Base-by-base conservation (phyloP, 2,888 invertebrate species). In the Ophion obscuratus region DNA sequence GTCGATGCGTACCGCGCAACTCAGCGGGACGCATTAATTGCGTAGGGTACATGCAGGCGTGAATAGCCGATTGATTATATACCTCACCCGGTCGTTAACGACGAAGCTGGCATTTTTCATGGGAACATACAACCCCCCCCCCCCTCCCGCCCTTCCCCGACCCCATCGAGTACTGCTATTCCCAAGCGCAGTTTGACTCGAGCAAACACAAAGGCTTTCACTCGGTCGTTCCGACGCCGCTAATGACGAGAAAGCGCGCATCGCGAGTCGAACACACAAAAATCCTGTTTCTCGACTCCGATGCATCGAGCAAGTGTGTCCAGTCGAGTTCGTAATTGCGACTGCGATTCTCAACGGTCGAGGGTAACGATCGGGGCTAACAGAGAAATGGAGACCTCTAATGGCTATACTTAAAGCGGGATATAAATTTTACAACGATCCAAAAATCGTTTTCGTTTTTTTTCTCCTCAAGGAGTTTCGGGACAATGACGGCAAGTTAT, bases 41-140 rank as follows among this genome's bases (percentile, higher is more conserved):
- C 61, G 59, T 78, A 68, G 57, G 68, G 68, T 36, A 61, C 44
- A 44, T 31, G 20, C 44, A 67, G 68, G 81, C 75, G 81, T 40
- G 67, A 75, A 81, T 81, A 81, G 75, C 20, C 81, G 59, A 75
- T 81, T 81, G 78, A 78, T 78, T 78, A 78, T 78, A 78, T 77
- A 27, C 44, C 36, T 78, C 44, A 17, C 17, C 44, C 78, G 40
- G 24, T 59, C 40, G 68, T 40, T 57, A 78, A 61, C 68, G 44
- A 77, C 68, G 44, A 77, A 59, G 78, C 59, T 44, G 27, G 36
- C 40, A 17, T 40, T 68, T 78, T 78, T 68, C 47, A 53, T 44
- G 47, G 14, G 47, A 47, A 47, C 47, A 47, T 36, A 4, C 5
- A 2, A 2, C 14, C 66, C 31, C 66, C 31, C 14, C 27, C 31